Conservation (phyloP, 2,113 vertebrate genomes). For the Picathartes gymnocephalus region DNA sequence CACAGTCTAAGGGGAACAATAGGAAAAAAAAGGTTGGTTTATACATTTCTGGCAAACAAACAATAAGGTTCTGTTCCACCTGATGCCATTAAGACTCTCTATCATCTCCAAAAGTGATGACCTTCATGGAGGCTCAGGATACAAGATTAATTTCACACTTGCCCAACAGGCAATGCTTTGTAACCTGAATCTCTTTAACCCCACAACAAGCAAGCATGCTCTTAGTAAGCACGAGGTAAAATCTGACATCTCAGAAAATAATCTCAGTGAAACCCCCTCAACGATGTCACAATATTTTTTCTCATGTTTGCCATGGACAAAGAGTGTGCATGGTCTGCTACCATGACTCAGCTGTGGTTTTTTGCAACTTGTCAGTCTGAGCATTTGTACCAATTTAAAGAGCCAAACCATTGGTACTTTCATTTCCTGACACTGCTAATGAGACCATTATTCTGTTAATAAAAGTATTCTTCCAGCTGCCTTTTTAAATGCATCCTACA, state of each 20-base stretch:
- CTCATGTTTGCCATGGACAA: not conserved
- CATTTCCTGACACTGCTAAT: not conserved
- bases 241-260: not conserved
- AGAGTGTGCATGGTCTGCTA: not conserved
- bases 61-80: not conserved
- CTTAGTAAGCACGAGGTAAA: not conserved
- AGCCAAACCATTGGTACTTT: not conserved
- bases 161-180: not conserved
- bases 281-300: not conserved
- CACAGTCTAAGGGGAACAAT: not conserved
- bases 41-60: not conserved
- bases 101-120: not conserved
- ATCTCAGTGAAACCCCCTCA: not conserved
- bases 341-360: not conserved
- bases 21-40: not conserved
- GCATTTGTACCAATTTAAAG: not conserved
- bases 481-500: not conserved
- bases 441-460: not conserved
- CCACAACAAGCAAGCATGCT: not conserved
- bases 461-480: accelerated
- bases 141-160: not conserved
- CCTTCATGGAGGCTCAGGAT: not conserved
- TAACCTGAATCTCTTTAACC: not conserved
- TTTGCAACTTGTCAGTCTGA: not conserved
- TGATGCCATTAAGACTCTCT: not conserved